Conservation (phyloP, 1,140 invertebrate species). For the Ceratina japonica region DNA sequence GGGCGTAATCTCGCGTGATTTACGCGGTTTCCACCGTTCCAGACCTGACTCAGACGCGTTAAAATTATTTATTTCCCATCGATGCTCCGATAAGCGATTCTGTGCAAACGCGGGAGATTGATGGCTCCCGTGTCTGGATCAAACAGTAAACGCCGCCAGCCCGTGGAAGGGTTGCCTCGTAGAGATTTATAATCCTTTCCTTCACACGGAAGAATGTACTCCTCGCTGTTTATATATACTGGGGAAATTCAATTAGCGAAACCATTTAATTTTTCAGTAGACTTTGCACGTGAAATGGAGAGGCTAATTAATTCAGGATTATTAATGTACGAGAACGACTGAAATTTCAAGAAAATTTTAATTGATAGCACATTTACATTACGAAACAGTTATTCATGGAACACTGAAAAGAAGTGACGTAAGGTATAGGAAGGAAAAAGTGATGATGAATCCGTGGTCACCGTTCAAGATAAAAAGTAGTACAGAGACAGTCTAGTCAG, state of each 20-base stretch:
- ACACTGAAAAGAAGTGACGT: too few species aligned
- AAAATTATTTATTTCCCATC: conserved; percentile 51
- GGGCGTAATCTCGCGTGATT: conserved; percentile 64
- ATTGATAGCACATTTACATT: too few species aligned
- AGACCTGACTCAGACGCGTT: conserved; percentile 1
- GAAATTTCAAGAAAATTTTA: too few species aligned
- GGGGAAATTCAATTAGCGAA: too few species aligned
- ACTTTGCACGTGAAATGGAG: too few species aligned
- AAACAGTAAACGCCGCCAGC: not conserved
- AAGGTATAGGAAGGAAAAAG: not conserved
- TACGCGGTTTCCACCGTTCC: conserved; percentile 34
- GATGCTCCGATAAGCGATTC: not conserved
- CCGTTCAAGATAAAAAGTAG: too few species aligned
- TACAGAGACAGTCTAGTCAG: not conserved
- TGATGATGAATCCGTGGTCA: not conserved
- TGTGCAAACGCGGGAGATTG: not conserved
- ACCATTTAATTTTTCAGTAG: too few species aligned
- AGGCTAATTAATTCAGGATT: too few species aligned
- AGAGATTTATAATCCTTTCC: not conserved
- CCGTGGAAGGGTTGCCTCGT: not conserved
- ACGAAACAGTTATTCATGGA: too few species aligned
- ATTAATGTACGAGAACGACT: too few species aligned
- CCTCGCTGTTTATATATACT: too few species aligned
- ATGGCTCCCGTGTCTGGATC: not conserved
- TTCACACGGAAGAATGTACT: not conserved